Base-by-base conservation (phyloP, 2,888 invertebrate genomes). In the Mesochorus sp. region DNA sequence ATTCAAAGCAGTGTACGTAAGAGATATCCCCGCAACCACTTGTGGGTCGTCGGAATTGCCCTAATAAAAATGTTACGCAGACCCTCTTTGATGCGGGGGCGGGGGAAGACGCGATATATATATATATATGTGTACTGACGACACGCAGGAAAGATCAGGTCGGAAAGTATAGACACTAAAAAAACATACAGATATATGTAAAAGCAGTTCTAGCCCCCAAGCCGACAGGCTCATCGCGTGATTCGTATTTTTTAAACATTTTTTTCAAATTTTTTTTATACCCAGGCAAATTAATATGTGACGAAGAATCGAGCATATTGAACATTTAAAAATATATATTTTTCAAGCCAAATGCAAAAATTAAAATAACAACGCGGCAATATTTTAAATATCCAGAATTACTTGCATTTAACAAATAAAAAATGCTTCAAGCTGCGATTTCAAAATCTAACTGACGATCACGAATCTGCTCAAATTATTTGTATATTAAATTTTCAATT, bases 31-130 rank as follows among this genome's bases (percentile, higher is more conserved):
- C 76, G 80, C 85, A 84, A 85, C 85, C 86, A 85, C 86, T 87
- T 84, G 86, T 86, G 84, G 87, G 86, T 87, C 84, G 82, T 81
- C 79, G 81, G 86, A 88, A 90, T 89, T 87, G 87, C 88, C 86
- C 86, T 89, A 89, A 89, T 89, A 89, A 90, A 90, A 90, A 89
- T 84, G 88, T 89, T 86, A 83, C 82, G 80, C 85, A 82, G 84
- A 82, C 84, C 77, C 80, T 77, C 73, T 76, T 39, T 70, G 57
- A 70, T 70, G 47, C 47, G 47, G 31, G 49, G 34, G 14, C 10
- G 14, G 51, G 28, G 51, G 28, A 10, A 17, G 21, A 14, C 12
- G 59, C 39, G 53, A 64, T 42, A 68, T 17, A n/a, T 24, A 53
- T 53, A 28, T 55, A 47, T 59, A 28, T 61, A 44, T 51, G 55